Evolutionary conservation across 2,888 invertebrate genomes (phyloP).

Genomic region (Drosophila mulleri): DNA sequence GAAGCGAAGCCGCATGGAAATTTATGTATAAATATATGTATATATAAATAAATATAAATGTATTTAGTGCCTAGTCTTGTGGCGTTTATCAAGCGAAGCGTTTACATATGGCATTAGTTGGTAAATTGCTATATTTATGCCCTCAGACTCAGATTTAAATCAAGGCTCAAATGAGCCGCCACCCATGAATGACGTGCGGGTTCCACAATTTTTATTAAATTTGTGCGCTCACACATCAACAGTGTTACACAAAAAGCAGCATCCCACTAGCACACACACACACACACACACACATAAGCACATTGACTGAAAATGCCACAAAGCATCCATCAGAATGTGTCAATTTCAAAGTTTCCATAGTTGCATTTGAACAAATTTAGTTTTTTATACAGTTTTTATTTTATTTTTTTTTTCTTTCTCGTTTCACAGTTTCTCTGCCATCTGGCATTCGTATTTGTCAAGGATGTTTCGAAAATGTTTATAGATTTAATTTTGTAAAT

Average conservation of each 20-base stretch:
- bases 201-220: slow-evolving; percentile 26
- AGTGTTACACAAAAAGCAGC: slow-evolving; percentile 31
- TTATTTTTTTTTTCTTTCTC: slow-evolving; percentile 1
- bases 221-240: slow-evolving; percentile 8
- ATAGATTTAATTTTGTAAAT: background rate
- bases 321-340: slow-evolving; percentile 47
- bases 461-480: background rate
- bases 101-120: slow-evolving; percentile 32
- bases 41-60: slow-evolving; percentile 17
- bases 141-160: slow-evolving; percentile 25
- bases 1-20: slow-evolving; percentile 25
- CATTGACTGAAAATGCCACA: slow-evolving; percentile 28
- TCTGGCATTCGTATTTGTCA: slow-evolving; percentile 5
- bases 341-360: slow-evolving; percentile 43
- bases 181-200: slow-evolving; percentile 35
- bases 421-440: background rate
- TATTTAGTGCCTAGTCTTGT: slow-evolving; percentile 52
- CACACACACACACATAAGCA: background rate
- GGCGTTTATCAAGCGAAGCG: slow-evolving; percentile 55
- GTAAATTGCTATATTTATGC: slow-evolving; percentile 50
- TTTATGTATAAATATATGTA: slow-evolving; percentile 5
- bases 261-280: slow-evolving; percentile 11
- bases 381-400: slow-evolving; percentile 8
- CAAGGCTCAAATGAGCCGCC: slow-evolving; percentile 52
- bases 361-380: slow-evolving; percentile 13